Evolutionary conservation across 2,113 vertebrate genomes (phyloP).

Genomic region (Motacilla alba): DNA sequence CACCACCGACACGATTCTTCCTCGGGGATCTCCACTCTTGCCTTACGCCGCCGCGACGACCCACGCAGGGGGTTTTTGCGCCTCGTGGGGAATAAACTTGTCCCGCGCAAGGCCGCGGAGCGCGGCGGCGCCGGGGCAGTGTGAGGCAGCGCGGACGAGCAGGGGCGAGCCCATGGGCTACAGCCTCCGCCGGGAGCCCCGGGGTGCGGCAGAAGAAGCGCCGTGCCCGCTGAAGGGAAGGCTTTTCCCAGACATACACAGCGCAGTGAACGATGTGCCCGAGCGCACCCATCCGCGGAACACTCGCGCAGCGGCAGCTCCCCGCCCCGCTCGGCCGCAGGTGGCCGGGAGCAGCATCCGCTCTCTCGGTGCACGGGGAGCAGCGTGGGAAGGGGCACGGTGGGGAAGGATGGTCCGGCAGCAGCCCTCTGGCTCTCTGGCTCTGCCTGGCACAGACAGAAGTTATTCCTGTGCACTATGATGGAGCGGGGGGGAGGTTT

Average conservation of each 20-base stretch:
- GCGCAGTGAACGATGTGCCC: neutral
- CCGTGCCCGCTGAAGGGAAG: neutral
- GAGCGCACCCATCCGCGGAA: neutral
- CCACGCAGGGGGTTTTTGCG: neutral
- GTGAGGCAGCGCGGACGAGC: neutral
- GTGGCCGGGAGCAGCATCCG: neutral
- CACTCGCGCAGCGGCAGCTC: neutral
- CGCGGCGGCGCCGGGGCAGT: neutral
- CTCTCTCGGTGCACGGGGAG: neutral
- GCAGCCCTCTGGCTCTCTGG: neutral
- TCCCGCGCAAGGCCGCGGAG: neutral
- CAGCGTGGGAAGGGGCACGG: neutral
- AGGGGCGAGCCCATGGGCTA: neutral
- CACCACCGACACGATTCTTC: neutral
- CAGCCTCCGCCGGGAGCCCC: neutral
- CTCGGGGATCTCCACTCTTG: neutral
- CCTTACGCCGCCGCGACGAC: neutral
- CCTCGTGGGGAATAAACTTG: neutral
- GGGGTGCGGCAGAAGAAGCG: neutral
- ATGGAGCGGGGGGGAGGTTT: neutral
- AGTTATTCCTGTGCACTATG: fast-evolving
- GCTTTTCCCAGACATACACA: fast-evolving
- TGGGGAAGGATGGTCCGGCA: neutral
- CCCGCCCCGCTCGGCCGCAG: neutral
- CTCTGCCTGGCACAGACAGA: neutral